A percentile compares a stretch with the other conserved stretches of the same genome.
Conservation (phyloP, 2,113 vertebrate genomes). For the Genyomyrus donnyi region DNA sequence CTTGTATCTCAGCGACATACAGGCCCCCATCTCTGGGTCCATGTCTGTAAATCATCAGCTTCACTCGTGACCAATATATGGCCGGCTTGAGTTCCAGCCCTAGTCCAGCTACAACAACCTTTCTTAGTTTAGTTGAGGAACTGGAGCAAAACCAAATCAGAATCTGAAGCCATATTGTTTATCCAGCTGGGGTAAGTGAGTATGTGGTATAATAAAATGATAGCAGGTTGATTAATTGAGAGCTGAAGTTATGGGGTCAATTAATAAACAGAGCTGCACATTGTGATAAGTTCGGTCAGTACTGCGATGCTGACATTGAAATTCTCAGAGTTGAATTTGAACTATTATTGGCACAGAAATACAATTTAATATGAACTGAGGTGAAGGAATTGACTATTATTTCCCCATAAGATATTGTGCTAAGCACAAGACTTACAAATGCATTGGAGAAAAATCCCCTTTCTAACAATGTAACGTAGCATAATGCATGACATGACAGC, state of each 20-base stretch:
- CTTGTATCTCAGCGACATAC: background rate
- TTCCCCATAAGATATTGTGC: background rate
- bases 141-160: background rate
- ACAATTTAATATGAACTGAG: background rate
- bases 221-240: background rate
- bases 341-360: background rate
- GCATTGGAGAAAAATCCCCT: background rate
- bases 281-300: background rate
- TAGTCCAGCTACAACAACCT: background rate
- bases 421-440: background rate
- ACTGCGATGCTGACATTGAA: background rate
- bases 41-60: background rate
- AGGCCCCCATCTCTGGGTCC: background rate
- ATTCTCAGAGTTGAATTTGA: background rate
- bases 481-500: background rate
- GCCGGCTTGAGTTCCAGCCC: background rate
- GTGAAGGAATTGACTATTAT: background rate
- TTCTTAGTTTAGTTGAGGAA: background rate
- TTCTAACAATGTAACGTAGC: background rate
- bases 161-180: background rate
- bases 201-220: background rate
- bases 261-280: background rate
- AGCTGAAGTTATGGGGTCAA: background rate
- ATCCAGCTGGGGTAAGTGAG: background rate
- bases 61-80: background rate